These are phyloP conservation scores for Pseudopodoces humilis DNA, from an alignment of 2,113 vertebrate genomes.

Conservation along the genomic window DNA sequence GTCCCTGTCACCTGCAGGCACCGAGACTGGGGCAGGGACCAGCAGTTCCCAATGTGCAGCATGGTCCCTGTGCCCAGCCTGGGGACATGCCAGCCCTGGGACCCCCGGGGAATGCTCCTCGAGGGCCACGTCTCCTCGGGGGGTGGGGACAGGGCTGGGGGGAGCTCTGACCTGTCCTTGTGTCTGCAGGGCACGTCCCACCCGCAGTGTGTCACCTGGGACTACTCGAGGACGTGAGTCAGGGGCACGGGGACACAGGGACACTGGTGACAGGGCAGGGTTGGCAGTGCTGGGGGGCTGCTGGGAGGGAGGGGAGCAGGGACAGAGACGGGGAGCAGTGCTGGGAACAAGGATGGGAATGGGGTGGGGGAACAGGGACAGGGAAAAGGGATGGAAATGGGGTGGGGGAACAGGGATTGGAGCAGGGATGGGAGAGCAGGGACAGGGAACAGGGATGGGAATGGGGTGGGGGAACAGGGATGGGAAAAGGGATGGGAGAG, in stretches of 20 bases:
- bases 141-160: not conserved
- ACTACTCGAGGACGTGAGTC: constrained; percentile 92
- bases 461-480: no score
- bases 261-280: not conserved
- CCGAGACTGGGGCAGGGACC: not conserved
- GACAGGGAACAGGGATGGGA: no score
- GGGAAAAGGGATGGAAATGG: not conserved
- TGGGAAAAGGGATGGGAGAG: no score
- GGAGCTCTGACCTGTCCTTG: not conserved
- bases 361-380: not conserved
- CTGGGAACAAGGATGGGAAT: not conserved
- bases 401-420: no score
- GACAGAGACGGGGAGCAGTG: not conserved
- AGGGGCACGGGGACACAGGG: not conserved
- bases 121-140: accelerated
- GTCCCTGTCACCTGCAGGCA: not conserved
- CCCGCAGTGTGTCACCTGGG: constrained; percentile 94
- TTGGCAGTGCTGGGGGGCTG: not conserved
- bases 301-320: not conserved
- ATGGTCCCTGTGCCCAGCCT: accelerated
- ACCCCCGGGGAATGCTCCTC: not conserved
- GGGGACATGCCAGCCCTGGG: not conserved
- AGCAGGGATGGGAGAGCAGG: not conserved
- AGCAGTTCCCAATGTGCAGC: not conserved
- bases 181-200: constrained; percentile 88